Percentiles rank a stretch among this genome's conserved stretches.
Evolutionary conservation across 2,888 invertebrate species (phyloP).

Genomic region (Cephus pulcher): DNA sequence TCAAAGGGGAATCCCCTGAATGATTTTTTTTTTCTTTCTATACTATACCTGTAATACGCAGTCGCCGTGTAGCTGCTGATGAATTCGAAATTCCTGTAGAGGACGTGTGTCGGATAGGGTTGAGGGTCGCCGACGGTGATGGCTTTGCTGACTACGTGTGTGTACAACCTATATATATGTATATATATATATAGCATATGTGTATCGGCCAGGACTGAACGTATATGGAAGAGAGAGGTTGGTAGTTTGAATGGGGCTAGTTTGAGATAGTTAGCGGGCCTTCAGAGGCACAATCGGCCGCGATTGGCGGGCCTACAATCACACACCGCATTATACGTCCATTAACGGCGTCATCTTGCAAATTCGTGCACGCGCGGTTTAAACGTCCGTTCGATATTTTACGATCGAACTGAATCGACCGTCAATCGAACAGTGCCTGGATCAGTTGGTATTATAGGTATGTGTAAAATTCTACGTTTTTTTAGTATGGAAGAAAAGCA

Average conservation of each 20-base stretch:
- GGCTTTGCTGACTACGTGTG: not conserved
- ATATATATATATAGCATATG: not conserved
- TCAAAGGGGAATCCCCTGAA: not conserved
- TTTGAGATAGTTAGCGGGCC: conserved; percentile 66
- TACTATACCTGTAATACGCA: conserved; percentile 47
- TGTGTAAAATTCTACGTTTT: too few species aligned
- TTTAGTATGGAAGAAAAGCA: too few species aligned
- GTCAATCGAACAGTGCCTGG: not conserved
- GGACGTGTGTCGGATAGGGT: conserved; percentile 32
- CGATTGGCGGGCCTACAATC: conserved; percentile 65
- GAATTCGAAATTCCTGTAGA: conserved; percentile 49
- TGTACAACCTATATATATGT: not conserved
- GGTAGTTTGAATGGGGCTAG: conserved; percentile 63
- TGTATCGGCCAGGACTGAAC: not conserved
- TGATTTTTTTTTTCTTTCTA: not conserved
- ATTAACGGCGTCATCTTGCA: conserved; percentile 56
- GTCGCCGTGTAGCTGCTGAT: conserved; percentile 46
- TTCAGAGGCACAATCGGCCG: conserved; percentile 64
- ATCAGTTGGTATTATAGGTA: not conserved
- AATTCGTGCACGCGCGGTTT: conserved; percentile 44
- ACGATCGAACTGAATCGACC: not conserved
- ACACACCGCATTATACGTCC: conserved; percentile 62
- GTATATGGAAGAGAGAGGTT: conserved; percentile 44
- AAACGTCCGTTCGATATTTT: conserved; percentile 37
- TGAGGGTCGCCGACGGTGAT: not conserved